These are phyloP conservation scores for Cyclargus thomasi DNA, from an alignment of 1,140 invertebrate genomes.

Conservation along the genomic window DNA sequence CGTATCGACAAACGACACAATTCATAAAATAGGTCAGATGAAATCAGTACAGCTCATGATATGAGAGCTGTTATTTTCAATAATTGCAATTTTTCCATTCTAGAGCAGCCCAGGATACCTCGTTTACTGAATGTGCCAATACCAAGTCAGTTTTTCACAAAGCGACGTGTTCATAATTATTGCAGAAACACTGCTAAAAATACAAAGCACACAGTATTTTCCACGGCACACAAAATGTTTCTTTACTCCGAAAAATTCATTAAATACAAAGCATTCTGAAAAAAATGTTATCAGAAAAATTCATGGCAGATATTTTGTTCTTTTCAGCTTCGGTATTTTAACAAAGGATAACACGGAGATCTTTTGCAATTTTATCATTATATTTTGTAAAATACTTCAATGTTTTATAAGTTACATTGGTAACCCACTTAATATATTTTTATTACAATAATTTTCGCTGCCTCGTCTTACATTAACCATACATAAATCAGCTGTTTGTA, in stretches of 20 bases:
- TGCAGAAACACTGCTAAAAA: neutral
- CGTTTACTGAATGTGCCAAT: neutral
- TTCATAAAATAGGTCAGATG: constrained; percentile 10
- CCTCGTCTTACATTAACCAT: too few species aligned
- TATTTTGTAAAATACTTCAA: neutral
- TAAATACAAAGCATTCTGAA: neutral
- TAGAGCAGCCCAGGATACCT: neutral
- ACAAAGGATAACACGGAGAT: neutral
- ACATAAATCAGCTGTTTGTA: too few species aligned
- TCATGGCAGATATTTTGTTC: constrained; percentile 1
- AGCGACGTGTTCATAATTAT: neutral
- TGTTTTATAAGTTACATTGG: too few species aligned
- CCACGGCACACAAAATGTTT: neutral
- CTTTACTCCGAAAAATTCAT: constrained; percentile 8
- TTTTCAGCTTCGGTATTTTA: neutral
- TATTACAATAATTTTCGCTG: too few species aligned
- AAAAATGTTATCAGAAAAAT: neutral
- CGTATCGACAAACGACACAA: neutral
- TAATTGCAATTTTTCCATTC: constrained; percentile 8
- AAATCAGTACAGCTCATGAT: neutral
- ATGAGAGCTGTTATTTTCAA: neutral
- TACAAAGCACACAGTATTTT: neutral
- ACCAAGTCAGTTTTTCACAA: neutral
- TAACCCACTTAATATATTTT: too few species aligned
- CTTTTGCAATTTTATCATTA: neutral